Evolutionary conservation across 2,888 invertebrate genomes (phyloP), one percentile per base, ranked within the genome.

Genomic region (Dryadula phaetusa): DNA sequence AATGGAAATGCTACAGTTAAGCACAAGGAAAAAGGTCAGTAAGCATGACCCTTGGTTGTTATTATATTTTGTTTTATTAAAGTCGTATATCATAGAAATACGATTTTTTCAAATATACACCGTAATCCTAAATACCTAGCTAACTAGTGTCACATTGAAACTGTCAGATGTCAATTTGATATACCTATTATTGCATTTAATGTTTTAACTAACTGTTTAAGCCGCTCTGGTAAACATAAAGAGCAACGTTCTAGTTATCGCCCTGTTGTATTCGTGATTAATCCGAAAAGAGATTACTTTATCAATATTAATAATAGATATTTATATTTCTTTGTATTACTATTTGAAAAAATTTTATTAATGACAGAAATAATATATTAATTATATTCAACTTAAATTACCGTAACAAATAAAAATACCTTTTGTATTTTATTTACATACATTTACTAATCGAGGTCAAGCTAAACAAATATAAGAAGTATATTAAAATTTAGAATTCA

Each of bases 121-220:
- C 3, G 32, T 32, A 32, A 8, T 32, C 32, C 7, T 7, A 32
- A 32, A 32, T 32, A 7, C 32, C 5, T 32, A 32, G 7, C 25
- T 47, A 47, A 14, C 7, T 14, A 47, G 22, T 47, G 14, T 14
- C 47, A 20, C 14, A n/a, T 47, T 47, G 4, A 25, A 2, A 49
- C 14, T 25, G 25, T 49, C 49, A 49, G 8, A 28, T 49, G 16
- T 28, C 28, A 49, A 49, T 28, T 49, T 28, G 28, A 49, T 28
- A n/a, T n/a, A 25, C n/a, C 28, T 25, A 25, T 25, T n/a, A 25
- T 25, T 12, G 49, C 16, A 16, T 28, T 49, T 49, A 49, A 28
- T 49, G 28, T 49, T 49, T 49, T 28, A 49, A 49, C 28, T 28
- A 49, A 49, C 28, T 49, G 49, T 28, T 49, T n/a, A n/a, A 8